Evolutionary conservation across 1,140 invertebrate genomes (phyloP), one percentile per base, ranked within the genome.

Genomic region (Scaptomyza montana): DNA sequence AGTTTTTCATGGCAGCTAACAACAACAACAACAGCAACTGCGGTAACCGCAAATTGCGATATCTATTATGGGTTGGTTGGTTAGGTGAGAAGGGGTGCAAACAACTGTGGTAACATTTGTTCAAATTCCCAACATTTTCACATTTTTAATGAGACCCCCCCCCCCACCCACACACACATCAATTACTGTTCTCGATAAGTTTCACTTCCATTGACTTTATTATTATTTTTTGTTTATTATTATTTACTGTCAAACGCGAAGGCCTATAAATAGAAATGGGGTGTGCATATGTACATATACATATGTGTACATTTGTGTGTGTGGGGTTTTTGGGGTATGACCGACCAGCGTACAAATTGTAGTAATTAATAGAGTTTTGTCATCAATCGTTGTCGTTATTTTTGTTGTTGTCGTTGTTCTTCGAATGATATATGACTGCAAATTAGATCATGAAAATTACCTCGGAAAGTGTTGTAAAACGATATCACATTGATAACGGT

Each of bases 341-440:
- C 57, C 50, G 64, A 63, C 57, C 50, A 63, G 51, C 39, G 50
- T 54, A 70, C 66, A 70, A 74, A 70, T 65, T 50, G 54, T 53
- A 25, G 60, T 72, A 72, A 74, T 65, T 74, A 70, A 72, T 39
- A 33, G 67, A 19, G 39, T 16, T 64, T 62, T 74, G 68, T 70
- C 72, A 70, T 68, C 57, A 46, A 68, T 5, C 16, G 16, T 16
- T 16, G 16, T 16, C 16, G 16, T 25, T 25, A 25, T 25, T 25
- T 3, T 25, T 30, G 9, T 41, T 55, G 36, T 41, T 36, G 0
- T 33, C 12, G 64, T 51, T 21, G 33, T 63, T 33, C 6, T 45
- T 50, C 7, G 21, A 13, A 65, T 71, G 68, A 71, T 71, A 56
- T 71, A 65, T 65, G 61, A 53, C 25, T 39, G 65, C 56, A 53